Conservation (phyloP, 2,113 vertebrate genomes). For the Apteryx owenii region DNA sequence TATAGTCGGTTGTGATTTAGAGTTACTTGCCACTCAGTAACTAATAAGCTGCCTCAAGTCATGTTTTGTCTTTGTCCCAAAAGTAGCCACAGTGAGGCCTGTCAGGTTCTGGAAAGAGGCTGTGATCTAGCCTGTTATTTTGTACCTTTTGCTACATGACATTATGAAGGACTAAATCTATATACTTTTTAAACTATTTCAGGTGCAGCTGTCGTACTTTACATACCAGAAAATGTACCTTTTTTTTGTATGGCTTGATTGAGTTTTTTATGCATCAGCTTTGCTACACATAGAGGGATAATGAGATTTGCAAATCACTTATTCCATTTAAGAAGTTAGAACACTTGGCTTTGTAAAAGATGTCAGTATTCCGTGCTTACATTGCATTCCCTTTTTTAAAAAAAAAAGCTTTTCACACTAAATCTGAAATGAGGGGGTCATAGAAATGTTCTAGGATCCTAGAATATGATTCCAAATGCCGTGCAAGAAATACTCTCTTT, state of each 20-base stretch:
- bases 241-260: background rate
- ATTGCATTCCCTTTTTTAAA: background rate
- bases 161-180: background rate
- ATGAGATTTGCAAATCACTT: background rate
- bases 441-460: background rate
- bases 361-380: background rate
- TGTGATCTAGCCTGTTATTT: background rate
- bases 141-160: background rate
- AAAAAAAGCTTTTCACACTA: background rate
- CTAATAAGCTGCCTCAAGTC: background rate
- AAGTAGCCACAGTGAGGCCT: background rate
- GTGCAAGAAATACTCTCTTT: background rate
- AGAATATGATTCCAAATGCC: background rate
- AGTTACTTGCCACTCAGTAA: background rate
- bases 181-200: background rate
- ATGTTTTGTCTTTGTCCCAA: background rate
- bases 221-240: background rate
- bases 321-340: background rate
- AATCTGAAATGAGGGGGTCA: constrained; percentile 10
- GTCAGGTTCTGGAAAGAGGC: background rate
- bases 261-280: background rate
- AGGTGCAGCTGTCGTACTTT: background rate
- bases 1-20: background rate
- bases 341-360: background rate
- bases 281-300: background rate